Percentiles rank a stretch among this genome's conserved stretches.
These are phyloP conservation scores for Brachionus koreanus DNA, from an alignment of 1,140 invertebrate species.

Conservation along the genomic window DNA sequence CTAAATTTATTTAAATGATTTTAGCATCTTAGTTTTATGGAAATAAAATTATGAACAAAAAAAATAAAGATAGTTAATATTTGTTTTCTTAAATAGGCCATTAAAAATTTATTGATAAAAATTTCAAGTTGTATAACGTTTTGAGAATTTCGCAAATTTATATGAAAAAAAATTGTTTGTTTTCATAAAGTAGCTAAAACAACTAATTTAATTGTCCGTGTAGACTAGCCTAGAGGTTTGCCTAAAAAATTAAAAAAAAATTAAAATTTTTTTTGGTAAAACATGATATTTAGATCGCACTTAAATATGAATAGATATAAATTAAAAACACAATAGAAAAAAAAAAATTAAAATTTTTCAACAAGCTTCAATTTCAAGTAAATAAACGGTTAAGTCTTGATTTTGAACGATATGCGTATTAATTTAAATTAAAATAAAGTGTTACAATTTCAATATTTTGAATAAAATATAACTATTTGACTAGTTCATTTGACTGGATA, in stretches of 20 bases:
- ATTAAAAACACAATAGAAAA: background rate
- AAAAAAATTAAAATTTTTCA: background rate
- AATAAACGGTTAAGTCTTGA: background rate
- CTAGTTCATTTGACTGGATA: constrained; percentile 1
- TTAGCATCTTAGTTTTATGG: no score
- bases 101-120: background rate
- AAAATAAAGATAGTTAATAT: background rate
- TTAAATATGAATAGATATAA: background rate
- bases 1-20: no score
- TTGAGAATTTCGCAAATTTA: background rate
- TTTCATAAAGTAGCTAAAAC: background rate
- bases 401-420: background rate
- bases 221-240: background rate
- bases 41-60: background rate
- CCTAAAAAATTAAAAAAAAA: background rate
- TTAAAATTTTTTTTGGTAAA: background rate
- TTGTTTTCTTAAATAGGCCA: background rate
- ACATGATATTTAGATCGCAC: constrained; percentile 1
- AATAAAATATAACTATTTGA: background rate
- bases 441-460: constrained; percentile 4
- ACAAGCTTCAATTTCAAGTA: background rate
- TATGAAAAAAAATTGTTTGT: background rate
- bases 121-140: background rate
- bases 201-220: background rate
- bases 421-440: constrained; percentile 1